Evolutionary conservation across 1,140 invertebrate species (phyloP).

Genomic region (Drosophila nigromelanica): DNA sequence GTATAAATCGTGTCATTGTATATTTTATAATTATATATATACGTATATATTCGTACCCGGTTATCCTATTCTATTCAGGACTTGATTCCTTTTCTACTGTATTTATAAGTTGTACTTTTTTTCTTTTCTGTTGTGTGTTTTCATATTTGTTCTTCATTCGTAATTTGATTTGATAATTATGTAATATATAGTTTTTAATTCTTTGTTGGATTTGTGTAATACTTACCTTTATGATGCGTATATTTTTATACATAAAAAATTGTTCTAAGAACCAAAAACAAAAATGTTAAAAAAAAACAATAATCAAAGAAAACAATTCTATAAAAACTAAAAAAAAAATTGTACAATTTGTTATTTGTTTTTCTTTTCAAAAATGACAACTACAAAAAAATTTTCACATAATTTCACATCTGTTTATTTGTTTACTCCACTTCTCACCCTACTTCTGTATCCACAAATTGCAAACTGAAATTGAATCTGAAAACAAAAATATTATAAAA

Average conservation of each 20-base stretch:
- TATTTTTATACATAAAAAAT: conserved; percentile 43
- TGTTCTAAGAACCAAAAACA: conserved; percentile 16
- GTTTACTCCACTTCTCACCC: conserved; percentile 83
- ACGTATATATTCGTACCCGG: conserved; percentile 55
- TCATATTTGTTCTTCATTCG: conserved; percentile 37
- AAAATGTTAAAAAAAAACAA: conserved; percentile 34
- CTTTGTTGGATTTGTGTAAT: conserved; percentile 46
- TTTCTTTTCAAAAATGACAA: conserved; percentile 43
- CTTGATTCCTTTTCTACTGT: conserved; percentile 35
- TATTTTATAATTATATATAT: conserved; percentile 49
- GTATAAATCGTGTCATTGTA: conserved; percentile 65
- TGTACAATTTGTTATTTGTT: conserved; percentile 48
- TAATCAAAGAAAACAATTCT: conserved; percentile 25
- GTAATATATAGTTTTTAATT: conserved; percentile 40
- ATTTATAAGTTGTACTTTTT: conserved; percentile 11
- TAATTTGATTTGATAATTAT: conserved; percentile 45
- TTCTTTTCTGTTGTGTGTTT: conserved; percentile 11
- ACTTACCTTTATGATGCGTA: conserved; percentile 35
- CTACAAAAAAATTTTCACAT: conserved; percentile 78
- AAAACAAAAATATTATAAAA: conserved; percentile 47
- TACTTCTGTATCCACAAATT: conserved; percentile 80
- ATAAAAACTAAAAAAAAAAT: conserved; percentile 10
- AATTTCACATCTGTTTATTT: conserved; percentile 84
- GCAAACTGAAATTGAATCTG: conserved; percentile 65
- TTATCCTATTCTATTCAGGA: conserved; percentile 47